Percentiles rank a stretch among this genome's conserved stretches.
Evolutionary conservation across 2,888 invertebrate species (phyloP).

Genomic region (Phalera bucephala): DNA sequence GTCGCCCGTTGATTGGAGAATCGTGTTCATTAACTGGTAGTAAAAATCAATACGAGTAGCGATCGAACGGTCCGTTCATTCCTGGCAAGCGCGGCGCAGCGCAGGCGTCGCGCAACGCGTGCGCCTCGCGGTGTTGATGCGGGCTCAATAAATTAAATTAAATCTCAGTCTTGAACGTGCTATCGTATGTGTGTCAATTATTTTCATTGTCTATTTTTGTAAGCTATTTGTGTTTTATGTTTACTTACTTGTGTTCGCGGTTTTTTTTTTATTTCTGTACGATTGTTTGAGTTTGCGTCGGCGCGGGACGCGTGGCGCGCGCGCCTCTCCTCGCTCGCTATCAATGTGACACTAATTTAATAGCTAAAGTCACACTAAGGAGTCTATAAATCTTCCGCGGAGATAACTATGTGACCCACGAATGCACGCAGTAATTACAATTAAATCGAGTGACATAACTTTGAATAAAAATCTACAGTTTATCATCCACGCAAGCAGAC

Average conservation of each 20-base stretch:
- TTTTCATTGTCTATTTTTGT: conserved; percentile 58
- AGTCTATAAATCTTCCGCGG: conserved; percentile 43
- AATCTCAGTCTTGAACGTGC: conserved; percentile 35
- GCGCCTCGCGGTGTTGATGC: conserved; percentile 18
- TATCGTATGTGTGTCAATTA: conserved; percentile 60
- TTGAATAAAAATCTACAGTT: too few relatives aligned
- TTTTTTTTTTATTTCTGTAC: conserved; percentile 35
- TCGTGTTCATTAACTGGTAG: too few relatives aligned
- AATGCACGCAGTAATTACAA: conserved; percentile 18
- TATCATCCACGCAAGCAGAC: too few relatives aligned
- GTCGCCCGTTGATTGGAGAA: too few relatives aligned
- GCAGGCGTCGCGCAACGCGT: conserved; percentile 7
- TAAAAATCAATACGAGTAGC: too few relatives aligned
- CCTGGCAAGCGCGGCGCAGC: conserved; percentile 1
- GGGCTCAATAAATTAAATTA: conserved; percentile 46
- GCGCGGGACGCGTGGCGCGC: conserved; percentile 1
- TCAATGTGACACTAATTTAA: conserved; percentile 40
- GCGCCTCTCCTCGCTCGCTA: conserved; percentile 4
- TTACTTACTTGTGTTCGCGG: conserved; percentile 48
- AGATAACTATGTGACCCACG: conserved; percentile 32
- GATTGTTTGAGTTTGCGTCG: conserved; percentile 19
- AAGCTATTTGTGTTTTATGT: conserved; percentile 55
- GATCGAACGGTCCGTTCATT: too few relatives aligned
- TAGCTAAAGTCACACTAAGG: conserved; percentile 44
- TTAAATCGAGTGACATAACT: too few relatives aligned